These are phyloP conservation scores for Amitus sp. DNA, from an alignment of 2,888 invertebrate species.

Conservation along the genomic window DNA sequence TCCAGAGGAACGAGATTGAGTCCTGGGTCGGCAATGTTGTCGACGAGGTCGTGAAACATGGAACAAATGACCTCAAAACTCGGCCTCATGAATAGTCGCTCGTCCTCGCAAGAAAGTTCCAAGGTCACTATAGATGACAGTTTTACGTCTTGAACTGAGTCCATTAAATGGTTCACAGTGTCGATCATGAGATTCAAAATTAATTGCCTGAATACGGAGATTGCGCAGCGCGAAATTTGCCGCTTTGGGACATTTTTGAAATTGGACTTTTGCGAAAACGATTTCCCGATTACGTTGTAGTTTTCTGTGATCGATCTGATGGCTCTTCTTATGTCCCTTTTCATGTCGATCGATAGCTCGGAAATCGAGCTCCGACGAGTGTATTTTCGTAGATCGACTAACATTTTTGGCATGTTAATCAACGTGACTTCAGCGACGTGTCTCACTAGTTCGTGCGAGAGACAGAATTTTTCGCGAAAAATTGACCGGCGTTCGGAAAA, in stretches of 20 bases:
- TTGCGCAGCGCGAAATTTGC: constrained; percentile 63
- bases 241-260: constrained; percentile 50
- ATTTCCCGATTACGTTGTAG: constrained; percentile 61
- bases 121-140: constrained; percentile 74
- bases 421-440: constrained; percentile 52
- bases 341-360: constrained; percentile 52
- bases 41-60: constrained; percentile 71
- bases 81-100: constrained; percentile 69
- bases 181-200: constrained; percentile 75
- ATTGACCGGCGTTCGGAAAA: constrained; percentile 40
- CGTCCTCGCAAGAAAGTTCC: constrained; percentile 68
- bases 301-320: constrained; percentile 62
- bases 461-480: constrained; percentile 49
- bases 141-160: constrained; percentile 67
- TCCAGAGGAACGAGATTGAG: constrained; percentile 72
- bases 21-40: constrained; percentile 69
- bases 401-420: constrained; percentile 60
- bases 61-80: constrained; percentile 69
- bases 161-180: constrained; percentile 73
- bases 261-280: constrained; percentile 47
- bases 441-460: constrained; percentile 50
- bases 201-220: constrained; percentile 69
- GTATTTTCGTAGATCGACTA: constrained; percentile 58
- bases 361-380: constrained; percentile 41
- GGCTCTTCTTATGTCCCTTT: constrained; percentile 59